Evolutionary conservation across 2,888 invertebrate species (phyloP).

Genomic region (Leucoma salicis): DNA sequence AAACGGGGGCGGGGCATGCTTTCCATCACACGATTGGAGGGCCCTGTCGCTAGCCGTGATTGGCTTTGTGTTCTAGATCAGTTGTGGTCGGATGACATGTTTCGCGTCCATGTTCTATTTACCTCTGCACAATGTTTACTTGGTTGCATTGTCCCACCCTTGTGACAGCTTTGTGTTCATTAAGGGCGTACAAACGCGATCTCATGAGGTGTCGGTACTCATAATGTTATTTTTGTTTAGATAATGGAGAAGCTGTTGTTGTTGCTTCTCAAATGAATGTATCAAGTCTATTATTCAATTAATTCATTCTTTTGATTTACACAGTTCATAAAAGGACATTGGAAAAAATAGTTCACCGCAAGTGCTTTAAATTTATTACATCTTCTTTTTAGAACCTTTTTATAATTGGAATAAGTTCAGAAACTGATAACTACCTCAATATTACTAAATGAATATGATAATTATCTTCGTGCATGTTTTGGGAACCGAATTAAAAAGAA

Average conservation of each 20-base stretch:
- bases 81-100: constrained; percentile 35
- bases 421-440: constrained; percentile 82
- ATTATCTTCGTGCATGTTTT: constrained; percentile 81
- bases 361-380: constrained; percentile 59
- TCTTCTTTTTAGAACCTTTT: constrained; percentile 77
- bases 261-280: constrained; percentile 59
- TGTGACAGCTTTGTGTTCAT: constrained; percentile 25
- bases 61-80: constrained; percentile 40
- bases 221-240: constrained; percentile 33
- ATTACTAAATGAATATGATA: constrained; percentile 80
- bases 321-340: constrained; percentile 49
- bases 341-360: constrained; percentile 50
- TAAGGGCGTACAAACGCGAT: constrained; percentile 31
- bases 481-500: constrained; percentile 70
- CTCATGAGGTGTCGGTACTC: constrained; percentile 33
- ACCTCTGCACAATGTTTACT: constrained; percentile 1
- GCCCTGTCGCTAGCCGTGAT: neutral
- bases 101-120: neutral
- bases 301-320: constrained; percentile 51
- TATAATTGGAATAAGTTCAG: constrained; percentile 81
- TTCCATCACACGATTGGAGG: too few relatives aligned
- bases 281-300: constrained; percentile 56
- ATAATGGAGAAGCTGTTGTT: constrained; percentile 58
- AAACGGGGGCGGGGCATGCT: neutral
- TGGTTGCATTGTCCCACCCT: constrained; percentile 32